Conservation (phyloP, 2,888 invertebrate genomes). For the Pocota personata region DNA sequence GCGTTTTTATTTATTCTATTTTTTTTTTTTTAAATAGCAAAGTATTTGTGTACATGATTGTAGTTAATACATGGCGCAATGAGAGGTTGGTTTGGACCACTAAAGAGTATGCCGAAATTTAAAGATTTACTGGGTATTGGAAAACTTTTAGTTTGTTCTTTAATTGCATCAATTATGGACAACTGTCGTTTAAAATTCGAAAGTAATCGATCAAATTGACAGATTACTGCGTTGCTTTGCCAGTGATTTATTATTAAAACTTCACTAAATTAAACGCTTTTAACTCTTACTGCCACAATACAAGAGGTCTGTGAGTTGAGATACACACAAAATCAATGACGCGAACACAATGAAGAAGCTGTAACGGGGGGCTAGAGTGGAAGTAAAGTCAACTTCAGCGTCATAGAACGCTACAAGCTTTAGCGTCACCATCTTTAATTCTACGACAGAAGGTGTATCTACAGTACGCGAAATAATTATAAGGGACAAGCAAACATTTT, state of each 20-base stretch:
- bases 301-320: too few species aligned
- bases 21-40: constrained; percentile 23
- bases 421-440: too few species aligned
- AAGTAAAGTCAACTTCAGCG: too few species aligned
- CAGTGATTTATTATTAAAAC: not conserved
- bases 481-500: too few species aligned
- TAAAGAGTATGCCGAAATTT: constrained; percentile 19
- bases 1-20: constrained; percentile 20
- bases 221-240: not conserved
- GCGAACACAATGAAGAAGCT: too few species aligned
- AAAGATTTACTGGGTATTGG: constrained; percentile 7
- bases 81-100: constrained; percentile 2
- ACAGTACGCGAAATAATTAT: too few species aligned
- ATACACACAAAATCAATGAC: too few species aligned
- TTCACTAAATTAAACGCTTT: too few species aligned
- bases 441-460: too few species aligned
- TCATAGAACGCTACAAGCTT: too few species aligned
- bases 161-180: not conserved
- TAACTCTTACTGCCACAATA: too few species aligned
- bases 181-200: not conserved
- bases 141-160: not conserved
- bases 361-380: too few species aligned
- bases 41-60: constrained; percentile 56
- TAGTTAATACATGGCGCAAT: constrained; percentile 53
- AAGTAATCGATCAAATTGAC: not conserved